These are phyloP conservation scores for Drosophila lini DNA, from an alignment of 1,140 invertebrate genomes.

Conservation along the genomic window DNA sequence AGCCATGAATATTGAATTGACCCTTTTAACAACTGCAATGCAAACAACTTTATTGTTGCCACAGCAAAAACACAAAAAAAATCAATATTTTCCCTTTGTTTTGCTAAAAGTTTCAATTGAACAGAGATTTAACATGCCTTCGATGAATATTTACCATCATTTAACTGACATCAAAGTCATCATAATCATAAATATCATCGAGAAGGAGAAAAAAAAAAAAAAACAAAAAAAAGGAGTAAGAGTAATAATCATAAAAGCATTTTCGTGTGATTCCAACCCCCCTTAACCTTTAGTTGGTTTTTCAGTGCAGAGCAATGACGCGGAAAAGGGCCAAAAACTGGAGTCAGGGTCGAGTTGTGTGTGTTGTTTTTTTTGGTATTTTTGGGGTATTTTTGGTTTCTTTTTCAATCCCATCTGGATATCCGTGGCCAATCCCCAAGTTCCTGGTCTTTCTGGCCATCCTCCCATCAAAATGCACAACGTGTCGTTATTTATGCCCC, in stretches of 20 bases:
- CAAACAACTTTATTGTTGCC: slow-evolving; percentile 18
- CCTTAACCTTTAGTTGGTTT: background rate
- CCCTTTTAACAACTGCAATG: slow-evolving; percentile 18
- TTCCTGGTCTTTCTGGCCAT: slow-evolving; percentile 3
- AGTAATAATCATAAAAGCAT: slow-evolving; percentile 53
- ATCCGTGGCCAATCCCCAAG: slow-evolving; percentile 27
- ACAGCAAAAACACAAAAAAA: slow-evolving; percentile 4
- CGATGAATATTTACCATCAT: slow-evolving; percentile 52
- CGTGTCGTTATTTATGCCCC: slow-evolving; percentile 75
- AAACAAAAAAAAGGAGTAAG: slow-evolving; percentile 4
- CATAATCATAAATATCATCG: slow-evolving; percentile 50
- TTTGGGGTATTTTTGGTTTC: background rate
- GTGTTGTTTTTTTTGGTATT: background rate
- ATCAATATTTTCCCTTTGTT: background rate
- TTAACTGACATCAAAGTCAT: slow-evolving; percentile 57
- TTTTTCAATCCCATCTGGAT: slow-evolving; percentile 8
- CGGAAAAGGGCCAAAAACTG: slow-evolving; percentile 67
- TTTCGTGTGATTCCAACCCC: slow-evolving; percentile 30
- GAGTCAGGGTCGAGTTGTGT: slow-evolving; percentile 30
- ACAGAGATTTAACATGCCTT: slow-evolving; percentile 30
- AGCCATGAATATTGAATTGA: slow-evolving; percentile 33
- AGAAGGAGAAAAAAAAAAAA: background rate
- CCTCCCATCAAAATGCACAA: slow-evolving; percentile 74
- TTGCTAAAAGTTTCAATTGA: slow-evolving; percentile 29
- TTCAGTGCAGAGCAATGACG: slow-evolving; percentile 56